Percentiles rank a stretch among this genome's conserved stretches.
phyloP scores from a whole-genome alignment of 2,797 vertebrate genomes.

The Lepus oiostolus region DNA sequence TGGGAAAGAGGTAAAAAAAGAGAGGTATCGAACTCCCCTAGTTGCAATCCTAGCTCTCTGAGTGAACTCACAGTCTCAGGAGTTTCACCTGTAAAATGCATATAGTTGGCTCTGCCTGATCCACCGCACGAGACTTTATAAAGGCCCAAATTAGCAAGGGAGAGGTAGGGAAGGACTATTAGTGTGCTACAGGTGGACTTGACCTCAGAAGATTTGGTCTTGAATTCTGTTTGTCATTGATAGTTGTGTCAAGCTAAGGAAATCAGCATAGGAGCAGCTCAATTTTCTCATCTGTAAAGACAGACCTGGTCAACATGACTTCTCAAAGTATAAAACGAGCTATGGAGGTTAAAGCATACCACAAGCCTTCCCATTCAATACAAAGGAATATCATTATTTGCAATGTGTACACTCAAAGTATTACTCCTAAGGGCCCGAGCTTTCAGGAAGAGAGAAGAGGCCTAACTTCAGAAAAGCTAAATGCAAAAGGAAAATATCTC shows the following conservation, averaged over 20 bases:
- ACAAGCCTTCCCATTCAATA: constrained; percentile 31
- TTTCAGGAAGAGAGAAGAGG: constrained; percentile 29
- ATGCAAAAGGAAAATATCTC: neutral
- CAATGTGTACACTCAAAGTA: constrained; percentile 24
- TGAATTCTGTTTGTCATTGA: constrained; percentile 40
- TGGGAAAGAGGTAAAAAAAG: constrained; percentile 19
- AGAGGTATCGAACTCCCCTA: neutral
- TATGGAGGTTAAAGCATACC: constrained; percentile 1
- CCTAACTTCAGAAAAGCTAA: constrained; percentile 34
- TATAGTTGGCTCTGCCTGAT: neutral
- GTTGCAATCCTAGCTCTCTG: constrained; percentile 1
- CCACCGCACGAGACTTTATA: neutral
- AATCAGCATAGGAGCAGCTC: neutral
- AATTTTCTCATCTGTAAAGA: constrained; percentile 50
- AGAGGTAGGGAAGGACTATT: neutral
- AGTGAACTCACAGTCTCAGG: neutral
- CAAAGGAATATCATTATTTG: constrained; percentile 21
- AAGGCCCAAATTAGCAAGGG: neutral
- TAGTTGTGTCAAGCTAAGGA: neutral
- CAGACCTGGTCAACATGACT: neutral
- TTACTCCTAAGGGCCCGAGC: neutral
- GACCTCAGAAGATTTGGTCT: constrained; percentile 5
- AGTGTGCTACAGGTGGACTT: neutral
- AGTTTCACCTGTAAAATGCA: constrained; percentile 11
- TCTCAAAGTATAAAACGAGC: neutral